A percentile compares a stretch with the other conserved stretches of the same genome.
Conservation (phyloP, 2,113 vertebrate genomes). For the Megalops atlanticus region DNA sequence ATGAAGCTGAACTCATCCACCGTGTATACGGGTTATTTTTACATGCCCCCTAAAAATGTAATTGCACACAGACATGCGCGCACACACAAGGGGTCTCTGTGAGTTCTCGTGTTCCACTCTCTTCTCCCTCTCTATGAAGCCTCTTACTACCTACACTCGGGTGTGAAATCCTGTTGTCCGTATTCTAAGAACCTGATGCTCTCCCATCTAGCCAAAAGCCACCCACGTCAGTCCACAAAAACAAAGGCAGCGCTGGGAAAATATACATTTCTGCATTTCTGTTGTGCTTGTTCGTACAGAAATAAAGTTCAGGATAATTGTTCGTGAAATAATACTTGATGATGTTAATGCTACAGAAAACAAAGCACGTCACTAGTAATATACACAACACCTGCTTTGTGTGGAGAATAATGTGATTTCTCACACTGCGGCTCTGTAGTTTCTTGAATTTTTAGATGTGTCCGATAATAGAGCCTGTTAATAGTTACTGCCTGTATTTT, state of each 20-base stretch:
- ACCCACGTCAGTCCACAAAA: not conserved
- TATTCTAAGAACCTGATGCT: not conserved
- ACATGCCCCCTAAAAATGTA: too few relatives aligned
- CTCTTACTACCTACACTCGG: not conserved
- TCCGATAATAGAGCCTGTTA: too few relatives aligned
- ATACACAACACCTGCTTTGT: not conserved
- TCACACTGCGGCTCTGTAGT: too few relatives aligned
- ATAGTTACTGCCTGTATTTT: too few relatives aligned
- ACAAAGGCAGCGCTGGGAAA: not conserved
- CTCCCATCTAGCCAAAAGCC: not conserved
- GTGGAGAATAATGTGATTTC: not conserved
- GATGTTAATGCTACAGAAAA: not conserved
- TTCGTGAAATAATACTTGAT: not conserved
- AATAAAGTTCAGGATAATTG: not conserved
- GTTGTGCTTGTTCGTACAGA: not conserved
- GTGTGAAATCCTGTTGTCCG: not conserved
- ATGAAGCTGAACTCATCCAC: too few relatives aligned
- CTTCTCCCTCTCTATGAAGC: not conserved
- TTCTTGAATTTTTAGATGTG: not conserved
- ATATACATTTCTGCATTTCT: slow-evolving; percentile 10
- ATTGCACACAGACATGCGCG: too few relatives aligned
- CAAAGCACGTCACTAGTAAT: not conserved
- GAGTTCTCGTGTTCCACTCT: slow-evolving; percentile 1
- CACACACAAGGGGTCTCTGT: not conserved
- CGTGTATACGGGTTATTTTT: too few relatives aligned